A percentile compares a stretch with the other conserved stretches of the same genome.
These are phyloP conservation scores for Champsocephalus gunnari DNA, from an alignment of 2,797 vertebrate genomes.

Conservation along the genomic window DNA sequence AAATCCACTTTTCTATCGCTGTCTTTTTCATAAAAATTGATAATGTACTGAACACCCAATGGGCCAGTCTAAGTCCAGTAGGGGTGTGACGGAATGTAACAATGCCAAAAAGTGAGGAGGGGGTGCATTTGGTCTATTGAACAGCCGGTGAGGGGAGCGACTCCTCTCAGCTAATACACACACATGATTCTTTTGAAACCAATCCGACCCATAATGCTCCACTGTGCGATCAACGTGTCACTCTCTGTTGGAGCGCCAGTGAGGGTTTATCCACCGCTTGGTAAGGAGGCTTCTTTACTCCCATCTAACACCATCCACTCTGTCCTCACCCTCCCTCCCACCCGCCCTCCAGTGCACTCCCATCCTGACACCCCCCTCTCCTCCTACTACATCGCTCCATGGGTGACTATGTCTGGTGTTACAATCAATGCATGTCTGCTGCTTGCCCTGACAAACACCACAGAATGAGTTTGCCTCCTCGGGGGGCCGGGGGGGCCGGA, in stretches of 20 bases:
- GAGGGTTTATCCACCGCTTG: constrained; percentile 84
- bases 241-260: constrained; percentile 82
- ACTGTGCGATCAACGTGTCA: constrained; percentile 73
- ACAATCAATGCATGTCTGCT: constrained; percentile 86
- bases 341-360: constrained; percentile 79
- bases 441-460: constrained; percentile 78
- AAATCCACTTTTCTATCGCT: constrained; percentile 58
- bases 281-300: constrained; percentile 91
- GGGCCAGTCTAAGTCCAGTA: constrained; percentile 44
- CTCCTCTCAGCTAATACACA: constrained; percentile 28
- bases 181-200: constrained; percentile 42
- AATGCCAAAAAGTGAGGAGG: constrained; percentile 59
- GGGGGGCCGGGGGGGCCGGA: constrained; percentile 35
- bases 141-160: constrained; percentile 57
- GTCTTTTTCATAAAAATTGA: constrained; percentile 55
- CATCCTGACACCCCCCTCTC: constrained; percentile 83
- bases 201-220: constrained; percentile 67
- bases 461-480: constrained; percentile 44
- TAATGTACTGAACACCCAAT: constrained; percentile 35
- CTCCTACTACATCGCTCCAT: constrained; percentile 86
- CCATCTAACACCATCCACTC: constrained; percentile 91
- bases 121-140: constrained; percentile 66
- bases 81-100: constrained; percentile 60
- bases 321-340: constrained; percentile 80
- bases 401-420: constrained; percentile 87